Evolutionary conservation across 2,113 vertebrate genomes (phyloP), one percentile per base, ranked within the genome.

Genomic region (Chaetodon trifascialis): DNA sequence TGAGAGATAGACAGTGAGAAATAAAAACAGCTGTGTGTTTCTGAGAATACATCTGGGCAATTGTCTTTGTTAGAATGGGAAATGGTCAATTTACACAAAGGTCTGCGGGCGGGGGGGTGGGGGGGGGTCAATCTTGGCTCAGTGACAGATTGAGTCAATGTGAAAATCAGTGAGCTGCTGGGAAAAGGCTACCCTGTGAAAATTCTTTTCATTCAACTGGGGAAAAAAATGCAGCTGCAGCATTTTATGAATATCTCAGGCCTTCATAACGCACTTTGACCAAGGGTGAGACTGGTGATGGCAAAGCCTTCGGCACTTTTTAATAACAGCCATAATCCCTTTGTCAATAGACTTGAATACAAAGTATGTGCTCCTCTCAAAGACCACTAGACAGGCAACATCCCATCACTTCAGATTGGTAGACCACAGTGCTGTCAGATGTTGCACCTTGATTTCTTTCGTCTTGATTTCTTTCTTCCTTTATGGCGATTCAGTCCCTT

Each of bases 81-180:
- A 91, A 87, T 88, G 17, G 91, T 90, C 80, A 89, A 82, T 88
- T 86, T 82, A 84, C 72, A 67, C 55, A 88, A 82, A 68, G 72
- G 69, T 81, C 88, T 93, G n/a, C 52, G 82, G 59, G 55, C 25
- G 59, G 52, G 46, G 5, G 7, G 38, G 38, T 4, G 7, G n/a
- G n/a, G 30, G 51, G 14, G 60, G 40, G 59, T 47, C 51, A 71
- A 68, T 85, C 60, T 82, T 68, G 59, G 68, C 85, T 82, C 73
- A 63, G 81, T 79, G 82, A 69, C 80, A 89, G 72, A 84, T 76
- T 77, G 77, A 87, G 74, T 88, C 62, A 88, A 86, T 86, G 84
- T 89, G 87, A 89, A 93, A 93, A 92, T 88, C 73, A 85, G 49
- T 51, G 74, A 84, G 80, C 63, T 79, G 77, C 79, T 76, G 62